phyloP scores from a whole-genome alignment of 2,113 vertebrate species.

The Chionodraco myersi region DNA sequence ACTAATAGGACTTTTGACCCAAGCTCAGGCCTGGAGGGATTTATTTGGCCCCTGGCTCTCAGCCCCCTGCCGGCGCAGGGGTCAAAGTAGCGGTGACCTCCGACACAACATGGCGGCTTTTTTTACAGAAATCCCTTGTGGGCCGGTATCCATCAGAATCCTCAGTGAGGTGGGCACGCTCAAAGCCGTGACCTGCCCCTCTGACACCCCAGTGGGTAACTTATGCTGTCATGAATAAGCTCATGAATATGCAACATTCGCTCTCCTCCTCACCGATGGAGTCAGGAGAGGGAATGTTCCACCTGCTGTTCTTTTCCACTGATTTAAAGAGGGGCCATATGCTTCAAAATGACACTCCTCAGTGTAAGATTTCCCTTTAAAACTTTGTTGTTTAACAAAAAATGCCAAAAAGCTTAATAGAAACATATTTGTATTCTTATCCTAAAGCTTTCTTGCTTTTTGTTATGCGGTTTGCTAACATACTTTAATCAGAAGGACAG shows the following conservation, averaged over 20 bases:
- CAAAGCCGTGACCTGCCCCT: conserved; percentile 72
- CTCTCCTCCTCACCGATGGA: conserved; percentile 66
- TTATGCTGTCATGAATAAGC: conserved; percentile 72
- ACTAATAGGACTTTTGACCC: conserved; percentile 46
- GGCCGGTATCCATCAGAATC: conserved; percentile 39
- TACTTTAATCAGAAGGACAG: conserved; percentile 13
- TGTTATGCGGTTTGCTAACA: background rate
- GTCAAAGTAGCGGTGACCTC: conserved; percentile 66
- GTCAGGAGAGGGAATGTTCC: conserved; percentile 48
- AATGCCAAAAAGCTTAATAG: background rate
- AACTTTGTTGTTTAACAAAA: background rate
- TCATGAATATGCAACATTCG: conserved; percentile 80
- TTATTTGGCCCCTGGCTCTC: conserved; percentile 68
- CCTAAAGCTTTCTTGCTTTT: background rate
- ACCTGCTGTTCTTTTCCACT: conserved; percentile 70
- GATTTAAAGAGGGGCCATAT: conserved; percentile 75
- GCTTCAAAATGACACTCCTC: conserved; percentile 68
- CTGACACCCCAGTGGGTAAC: conserved; percentile 70
- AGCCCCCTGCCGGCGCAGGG: conserved; percentile 55
- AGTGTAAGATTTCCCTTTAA: conserved; percentile 10
- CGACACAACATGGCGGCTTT: conserved; percentile 61
- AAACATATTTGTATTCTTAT: background rate
- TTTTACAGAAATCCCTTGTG: conserved; percentile 36
- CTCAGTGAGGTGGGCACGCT: conserved; percentile 62
- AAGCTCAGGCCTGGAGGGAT: conserved; percentile 52